Evolutionary conservation across 2,888 invertebrate genomes (phyloP).

Genomic region (Torymus aiolomorphi): DNA sequence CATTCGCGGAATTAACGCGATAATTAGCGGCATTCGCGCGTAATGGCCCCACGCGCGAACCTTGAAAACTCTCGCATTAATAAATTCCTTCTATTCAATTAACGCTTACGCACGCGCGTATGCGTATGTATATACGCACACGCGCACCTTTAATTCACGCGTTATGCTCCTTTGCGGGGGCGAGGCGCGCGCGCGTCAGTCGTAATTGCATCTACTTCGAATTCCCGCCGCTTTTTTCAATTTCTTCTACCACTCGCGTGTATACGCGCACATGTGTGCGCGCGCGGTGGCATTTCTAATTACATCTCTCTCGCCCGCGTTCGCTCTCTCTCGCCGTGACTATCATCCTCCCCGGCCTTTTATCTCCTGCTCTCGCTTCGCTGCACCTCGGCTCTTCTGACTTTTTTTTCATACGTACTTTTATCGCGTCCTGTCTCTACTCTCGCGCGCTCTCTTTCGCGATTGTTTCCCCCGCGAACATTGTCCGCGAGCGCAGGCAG

Average conservation of each 20-base stretch:
- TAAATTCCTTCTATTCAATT: constrained; percentile 49
- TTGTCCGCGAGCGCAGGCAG: too few relatives aligned
- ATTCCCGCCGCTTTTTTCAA: constrained; percentile 33
- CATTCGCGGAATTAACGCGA: constrained; percentile 18
- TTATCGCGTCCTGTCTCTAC: neutral
- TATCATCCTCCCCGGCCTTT: constrained; percentile 52
- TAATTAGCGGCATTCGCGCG: constrained; percentile 19
- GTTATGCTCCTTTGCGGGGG: neutral
- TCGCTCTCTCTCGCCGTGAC: constrained; percentile 11
- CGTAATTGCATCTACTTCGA: constrained; percentile 46
- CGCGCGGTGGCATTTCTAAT: constrained; percentile 23
- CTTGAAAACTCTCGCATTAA: constrained; percentile 33
- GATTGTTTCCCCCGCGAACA: neutral
- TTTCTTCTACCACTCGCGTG: neutral
- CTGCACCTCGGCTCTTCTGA: constrained; percentile 26
- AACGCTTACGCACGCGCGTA: neutral
- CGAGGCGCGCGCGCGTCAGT: neutral
- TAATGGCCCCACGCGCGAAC: neutral
- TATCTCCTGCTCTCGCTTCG: constrained; percentile 47
- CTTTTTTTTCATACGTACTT: constrained; percentile 1
- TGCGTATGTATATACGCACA: neutral
- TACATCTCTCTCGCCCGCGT: constrained; percentile 20
- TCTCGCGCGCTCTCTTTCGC: constrained; percentile 12
- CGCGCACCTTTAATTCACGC: neutral
- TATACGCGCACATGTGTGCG: neutral